Percentiles rank a stretch among this genome's conserved stretches.
Evolutionary conservation across 2,888 invertebrate species (phyloP).

Genomic region (Pollenia labialis): DNA sequence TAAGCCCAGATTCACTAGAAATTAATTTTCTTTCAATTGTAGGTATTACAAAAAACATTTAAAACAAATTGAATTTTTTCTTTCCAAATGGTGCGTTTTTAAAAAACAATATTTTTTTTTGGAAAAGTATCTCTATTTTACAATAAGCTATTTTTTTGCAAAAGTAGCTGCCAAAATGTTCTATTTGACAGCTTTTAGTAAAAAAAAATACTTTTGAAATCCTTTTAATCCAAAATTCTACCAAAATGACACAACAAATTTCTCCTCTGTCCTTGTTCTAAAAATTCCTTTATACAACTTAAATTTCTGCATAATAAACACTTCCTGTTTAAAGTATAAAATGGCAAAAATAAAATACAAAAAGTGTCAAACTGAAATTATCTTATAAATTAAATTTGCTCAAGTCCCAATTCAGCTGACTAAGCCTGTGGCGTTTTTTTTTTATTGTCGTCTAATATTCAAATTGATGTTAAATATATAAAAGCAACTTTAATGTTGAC

Average conservation of each 20-base stretch:
- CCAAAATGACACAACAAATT: background rate
- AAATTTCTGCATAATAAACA: background rate
- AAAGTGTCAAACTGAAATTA: constrained; percentile 53
- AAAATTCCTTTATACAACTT: background rate
- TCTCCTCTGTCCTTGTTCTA: background rate
- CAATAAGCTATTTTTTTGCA: too few relatives aligned
- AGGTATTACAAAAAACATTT: too few relatives aligned
- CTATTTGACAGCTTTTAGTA: too few relatives aligned
- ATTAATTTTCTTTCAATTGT: background rate
- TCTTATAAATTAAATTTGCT: constrained; percentile 49
- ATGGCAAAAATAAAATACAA: background rate
- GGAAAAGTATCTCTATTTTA: too few relatives aligned
- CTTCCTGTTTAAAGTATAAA: background rate
- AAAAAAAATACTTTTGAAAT: too few relatives aligned
- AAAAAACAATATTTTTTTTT: too few relatives aligned
- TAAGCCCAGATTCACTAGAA: background rate
- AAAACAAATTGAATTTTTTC: too few relatives aligned
- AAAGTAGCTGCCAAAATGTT: too few relatives aligned
- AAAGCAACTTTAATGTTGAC: constrained; percentile 53
- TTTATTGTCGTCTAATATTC: constrained; percentile 12
- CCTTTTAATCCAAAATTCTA: too few relatives aligned
- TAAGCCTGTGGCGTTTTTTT: constrained; percentile 32
- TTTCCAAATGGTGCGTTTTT: too few relatives aligned
- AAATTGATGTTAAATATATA: constrained; percentile 44
- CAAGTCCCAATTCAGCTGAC: constrained; percentile 41